Percentiles rank a stretch among this genome's conserved stretches.
Evolutionary conservation across 2,888 invertebrate species (phyloP).

Genomic region (Erynnis tages): DNA sequence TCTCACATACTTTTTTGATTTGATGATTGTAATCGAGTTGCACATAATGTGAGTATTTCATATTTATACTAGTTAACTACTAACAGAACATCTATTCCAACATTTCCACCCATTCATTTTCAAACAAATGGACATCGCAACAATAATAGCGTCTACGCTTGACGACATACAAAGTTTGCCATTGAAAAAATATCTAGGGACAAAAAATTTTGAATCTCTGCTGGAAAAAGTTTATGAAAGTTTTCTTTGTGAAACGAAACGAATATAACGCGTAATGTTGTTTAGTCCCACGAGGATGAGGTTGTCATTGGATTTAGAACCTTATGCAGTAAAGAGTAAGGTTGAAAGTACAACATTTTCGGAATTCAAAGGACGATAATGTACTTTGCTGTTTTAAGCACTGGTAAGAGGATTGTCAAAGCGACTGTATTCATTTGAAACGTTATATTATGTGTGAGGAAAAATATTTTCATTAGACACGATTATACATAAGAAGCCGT

Average conservation of each 20-base stretch:
- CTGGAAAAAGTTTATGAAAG: constrained; percentile 21
- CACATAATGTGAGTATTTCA: too few relatives aligned
- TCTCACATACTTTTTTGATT: too few relatives aligned
- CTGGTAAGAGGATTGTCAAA: constrained; percentile 33
- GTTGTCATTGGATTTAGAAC: neutral
- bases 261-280: constrained; percentile 21
- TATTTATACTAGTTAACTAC: too few relatives aligned
- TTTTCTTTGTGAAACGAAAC: constrained; percentile 29
- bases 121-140: too few relatives aligned
- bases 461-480: neutral
- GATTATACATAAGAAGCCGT: too few relatives aligned
- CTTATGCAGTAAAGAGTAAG: neutral
- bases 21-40: too few relatives aligned
- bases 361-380: constrained; percentile 5
- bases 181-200: constrained; percentile 17
- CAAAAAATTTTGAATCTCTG: constrained; percentile 19
- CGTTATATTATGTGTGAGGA: neutral
- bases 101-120: too few relatives aligned
- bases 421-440: constrained; percentile 35
- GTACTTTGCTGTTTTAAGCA: constrained; percentile 12
- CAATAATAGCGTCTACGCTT: neutral
- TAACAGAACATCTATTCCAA: too few relatives aligned
- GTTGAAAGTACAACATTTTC: neutral
- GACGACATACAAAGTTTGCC: constrained; percentile 6
- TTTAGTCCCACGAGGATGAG: neutral